These are phyloP conservation scores for Xylophagus ater DNA, from an alignment of 2,888 invertebrate species.

Conservation along the genomic window DNA sequence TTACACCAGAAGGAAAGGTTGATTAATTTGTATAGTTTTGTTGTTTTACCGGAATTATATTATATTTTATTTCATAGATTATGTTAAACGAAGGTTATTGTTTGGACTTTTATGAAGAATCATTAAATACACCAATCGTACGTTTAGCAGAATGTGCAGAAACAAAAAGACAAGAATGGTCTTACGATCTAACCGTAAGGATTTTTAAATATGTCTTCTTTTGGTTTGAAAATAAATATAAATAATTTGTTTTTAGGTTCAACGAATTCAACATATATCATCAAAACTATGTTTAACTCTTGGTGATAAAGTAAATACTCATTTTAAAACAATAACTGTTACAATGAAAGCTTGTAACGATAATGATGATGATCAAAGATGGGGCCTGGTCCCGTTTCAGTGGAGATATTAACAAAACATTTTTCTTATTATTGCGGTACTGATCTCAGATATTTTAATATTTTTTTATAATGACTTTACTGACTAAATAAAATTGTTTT, in stretches of 20 bases:
- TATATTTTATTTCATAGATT: constrained; percentile 30
- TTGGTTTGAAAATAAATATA: background rate
- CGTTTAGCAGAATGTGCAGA: constrained; percentile 30
- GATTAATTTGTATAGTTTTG: background rate
- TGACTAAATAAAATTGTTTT: too few relatives aligned
- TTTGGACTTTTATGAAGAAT: constrained; percentile 51
- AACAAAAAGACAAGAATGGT: constrained; percentile 32
- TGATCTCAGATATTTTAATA: too few relatives aligned
- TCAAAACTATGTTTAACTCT: constrained; percentile 33
- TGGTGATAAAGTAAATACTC: constrained; percentile 23
- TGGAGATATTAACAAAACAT: constrained; percentile 29
- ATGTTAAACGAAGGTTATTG: constrained; percentile 86
- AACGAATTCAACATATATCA: constrained; percentile 31
- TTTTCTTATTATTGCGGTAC: too few relatives aligned
- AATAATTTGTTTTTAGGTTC: constrained; percentile 25
- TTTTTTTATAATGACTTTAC: too few relatives aligned
- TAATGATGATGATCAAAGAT: constrained; percentile 32
- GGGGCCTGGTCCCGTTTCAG: constrained; percentile 35
- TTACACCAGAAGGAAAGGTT: constrained; percentile 47
- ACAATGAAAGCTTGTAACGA: constrained; percentile 27
- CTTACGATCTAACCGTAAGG: constrained; percentile 35
- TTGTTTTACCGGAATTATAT: background rate
- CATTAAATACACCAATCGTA: constrained; percentile 26
- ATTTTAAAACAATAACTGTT: constrained; percentile 24
- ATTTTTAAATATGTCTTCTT: background rate